A percentile compares a stretch with the other conserved stretches of the same genome.
phyloP scores from a whole-genome alignment of 1,140 invertebrate genomes.

The Formica exsecta region DNA sequence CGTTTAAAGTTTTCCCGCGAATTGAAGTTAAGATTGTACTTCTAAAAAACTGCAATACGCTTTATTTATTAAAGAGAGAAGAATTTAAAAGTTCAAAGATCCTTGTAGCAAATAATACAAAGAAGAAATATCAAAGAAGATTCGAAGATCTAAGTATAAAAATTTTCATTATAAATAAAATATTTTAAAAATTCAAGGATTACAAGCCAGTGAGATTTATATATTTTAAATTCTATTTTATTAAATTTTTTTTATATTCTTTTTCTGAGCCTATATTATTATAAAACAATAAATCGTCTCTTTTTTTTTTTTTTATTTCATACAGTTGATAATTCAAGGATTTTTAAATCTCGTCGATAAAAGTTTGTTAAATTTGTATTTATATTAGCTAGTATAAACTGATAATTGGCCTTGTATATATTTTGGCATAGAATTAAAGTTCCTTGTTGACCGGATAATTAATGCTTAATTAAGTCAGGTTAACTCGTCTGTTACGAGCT shows the following conservation, averaged over 20 bases:
- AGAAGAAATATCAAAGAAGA: not conserved
- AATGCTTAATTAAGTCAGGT: conserved; percentile 64
- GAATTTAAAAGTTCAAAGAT: not conserved
- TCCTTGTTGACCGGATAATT: conserved; percentile 52
- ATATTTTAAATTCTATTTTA: conserved; percentile 3
- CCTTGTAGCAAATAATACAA: not conserved
- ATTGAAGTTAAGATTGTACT: not conserved
- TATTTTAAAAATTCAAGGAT: not conserved
- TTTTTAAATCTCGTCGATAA: no score
- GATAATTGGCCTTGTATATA: not conserved
- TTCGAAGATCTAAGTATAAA: not conserved
- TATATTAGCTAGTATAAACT: not conserved
- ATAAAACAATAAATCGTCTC: no score
- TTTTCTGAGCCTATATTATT: not conserved
- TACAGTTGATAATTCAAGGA: no score
- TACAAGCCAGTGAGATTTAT: not conserved
- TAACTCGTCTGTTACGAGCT: conserved; percentile 55
- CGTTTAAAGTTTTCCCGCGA: conserved; percentile 21
- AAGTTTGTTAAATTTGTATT: not conserved
- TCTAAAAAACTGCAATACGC: not conserved
- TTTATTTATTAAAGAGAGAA: not conserved
- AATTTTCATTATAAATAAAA: not conserved
- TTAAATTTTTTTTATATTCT: not conserved
- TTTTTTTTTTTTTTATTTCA: no score
- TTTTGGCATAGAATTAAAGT: conserved; percentile 41